Conservation (phyloP, 2,113 vertebrate genomes). For the Myanophis thanlyinensis region DNA sequence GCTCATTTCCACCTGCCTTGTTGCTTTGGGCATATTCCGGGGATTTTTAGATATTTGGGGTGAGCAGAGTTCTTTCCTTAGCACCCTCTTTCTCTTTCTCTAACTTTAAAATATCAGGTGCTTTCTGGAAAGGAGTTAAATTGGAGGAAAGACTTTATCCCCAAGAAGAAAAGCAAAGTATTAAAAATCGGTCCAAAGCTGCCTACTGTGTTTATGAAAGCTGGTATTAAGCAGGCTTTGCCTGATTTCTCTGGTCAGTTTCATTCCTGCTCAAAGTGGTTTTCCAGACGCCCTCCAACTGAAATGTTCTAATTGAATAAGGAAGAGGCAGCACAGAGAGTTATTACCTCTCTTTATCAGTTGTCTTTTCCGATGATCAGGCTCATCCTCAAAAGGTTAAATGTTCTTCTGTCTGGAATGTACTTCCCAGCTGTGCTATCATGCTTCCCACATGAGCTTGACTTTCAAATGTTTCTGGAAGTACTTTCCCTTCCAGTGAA, state of each 20-base stretch:
- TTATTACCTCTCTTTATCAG: constrained; percentile 23
- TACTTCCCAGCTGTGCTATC: neutral
- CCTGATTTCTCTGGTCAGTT: constrained; percentile 4
- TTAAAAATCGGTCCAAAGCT: neutral
- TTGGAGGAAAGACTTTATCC: neutral
- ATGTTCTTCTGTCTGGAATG: neutral
- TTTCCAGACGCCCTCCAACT: neutral
- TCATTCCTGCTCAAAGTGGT: constrained; percentile 2
- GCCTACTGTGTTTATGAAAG: constrained; percentile 6
- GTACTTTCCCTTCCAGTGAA: neutral
- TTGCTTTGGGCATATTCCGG: neutral
- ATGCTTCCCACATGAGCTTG: neutral
- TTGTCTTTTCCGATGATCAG: constrained; percentile 13
- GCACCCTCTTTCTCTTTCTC: neutral
- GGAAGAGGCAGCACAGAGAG: constrained; percentile 34
- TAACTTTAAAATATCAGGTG: neutral
- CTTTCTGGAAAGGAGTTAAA: constrained; percentile 16
- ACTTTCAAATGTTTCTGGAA: neutral
- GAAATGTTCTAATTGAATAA: constrained; percentile 44
- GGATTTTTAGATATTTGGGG: neutral
- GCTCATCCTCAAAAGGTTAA: constrained; percentile 32
- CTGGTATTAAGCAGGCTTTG: neutral
- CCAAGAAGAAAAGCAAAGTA: neutral
- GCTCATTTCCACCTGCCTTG: neutral
- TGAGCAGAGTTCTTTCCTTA: neutral